phyloP scores from a whole-genome alignment of 2,888 invertebrate species.

The Timandra comae region DNA sequence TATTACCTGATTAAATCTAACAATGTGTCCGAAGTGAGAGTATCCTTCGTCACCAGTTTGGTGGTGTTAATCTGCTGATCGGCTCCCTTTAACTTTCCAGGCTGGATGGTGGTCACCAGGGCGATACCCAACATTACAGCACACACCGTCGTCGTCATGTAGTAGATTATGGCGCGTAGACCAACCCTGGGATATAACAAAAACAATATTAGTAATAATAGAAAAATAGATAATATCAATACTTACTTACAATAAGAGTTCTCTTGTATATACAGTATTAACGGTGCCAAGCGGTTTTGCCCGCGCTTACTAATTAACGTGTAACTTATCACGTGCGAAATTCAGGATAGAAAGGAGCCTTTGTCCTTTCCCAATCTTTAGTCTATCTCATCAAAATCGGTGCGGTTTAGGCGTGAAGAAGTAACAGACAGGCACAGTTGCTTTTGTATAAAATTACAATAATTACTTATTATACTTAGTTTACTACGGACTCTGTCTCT shows the following conservation, averaged over 20 bases:
- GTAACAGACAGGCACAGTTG: too few species aligned
- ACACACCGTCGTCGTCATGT: constrained; percentile 92
- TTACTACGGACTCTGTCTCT: too few species aligned
- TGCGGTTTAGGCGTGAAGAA: too few species aligned
- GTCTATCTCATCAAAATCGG: too few species aligned
- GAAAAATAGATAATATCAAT: background rate
- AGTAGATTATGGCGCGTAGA: constrained; percentile 90
- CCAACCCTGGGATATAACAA: constrained; percentile 65
- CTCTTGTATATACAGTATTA: background rate
- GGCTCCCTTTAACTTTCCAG: constrained; percentile 78
- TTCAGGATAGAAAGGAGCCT: too few species aligned
- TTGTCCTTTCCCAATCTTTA: too few species aligned
- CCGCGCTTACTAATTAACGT: too few species aligned
- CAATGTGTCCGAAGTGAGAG: constrained; percentile 91
- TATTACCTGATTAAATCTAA: constrained; percentile 91
- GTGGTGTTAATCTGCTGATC: constrained; percentile 60
- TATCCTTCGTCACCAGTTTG: constrained; percentile 70
- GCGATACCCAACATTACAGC: constrained; percentile 95
- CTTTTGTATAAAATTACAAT: too few species aligned
- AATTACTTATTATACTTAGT: too few species aligned
- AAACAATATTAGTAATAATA: background rate
- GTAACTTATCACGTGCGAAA: too few species aligned
- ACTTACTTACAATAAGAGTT: background rate
- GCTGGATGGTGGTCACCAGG: constrained; percentile 91
- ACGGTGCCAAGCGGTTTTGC: too few species aligned